Base-by-base conservation (phyloP, 2,113 vertebrate genomes). In the Hiodon tergisus region DNA sequence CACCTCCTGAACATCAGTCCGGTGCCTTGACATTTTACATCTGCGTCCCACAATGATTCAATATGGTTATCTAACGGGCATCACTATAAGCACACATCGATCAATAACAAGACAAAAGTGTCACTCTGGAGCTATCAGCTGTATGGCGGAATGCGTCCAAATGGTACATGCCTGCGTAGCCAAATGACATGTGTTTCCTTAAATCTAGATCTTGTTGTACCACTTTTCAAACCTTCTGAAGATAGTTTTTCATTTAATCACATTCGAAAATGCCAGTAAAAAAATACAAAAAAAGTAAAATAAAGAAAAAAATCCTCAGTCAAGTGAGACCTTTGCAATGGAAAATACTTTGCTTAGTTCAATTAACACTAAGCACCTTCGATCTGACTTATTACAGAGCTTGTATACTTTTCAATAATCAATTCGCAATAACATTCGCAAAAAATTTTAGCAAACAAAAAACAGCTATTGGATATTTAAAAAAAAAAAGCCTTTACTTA, bases 211-310 rank as follows among this genome's bases (percentile, higher is more conserved):
- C 8, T 66, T 10, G 2, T 4, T 66, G 48, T 3, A 66, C 4
- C 63, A 66, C 31, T 31, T 31, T 31, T 48, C 46, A 66, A 63
- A 63, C 16, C 61, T 63, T 31, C 31, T 3, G 6, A 31, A 16
- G 16, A 63, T 17, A 63, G 16, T 7, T 16, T 31, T 31, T 31
- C 31, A 31, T 31, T 31, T 31, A 31, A 31, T 31, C 31, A 31
- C 31, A 31, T 31, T 31, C 31, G 31, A 31, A 31, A 31, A 31
- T 31, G 31, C 31, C 31, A 31, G 31, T 31, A 31, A 31, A 31
- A 31, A 61, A 61, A 16, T 61, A 61, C 13, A n/a, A 61, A 61
- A 61, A n/a, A 61, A 61, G 59, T n/a, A 61, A 61, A n/a, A 61
- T n/a, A 5, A n/a, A 61, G 59, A 61, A 61, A 61, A n/a, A 61